phyloP scores from a whole-genome alignment of 2,113 vertebrate genomes.

The Zosterops lateralis region DNA sequence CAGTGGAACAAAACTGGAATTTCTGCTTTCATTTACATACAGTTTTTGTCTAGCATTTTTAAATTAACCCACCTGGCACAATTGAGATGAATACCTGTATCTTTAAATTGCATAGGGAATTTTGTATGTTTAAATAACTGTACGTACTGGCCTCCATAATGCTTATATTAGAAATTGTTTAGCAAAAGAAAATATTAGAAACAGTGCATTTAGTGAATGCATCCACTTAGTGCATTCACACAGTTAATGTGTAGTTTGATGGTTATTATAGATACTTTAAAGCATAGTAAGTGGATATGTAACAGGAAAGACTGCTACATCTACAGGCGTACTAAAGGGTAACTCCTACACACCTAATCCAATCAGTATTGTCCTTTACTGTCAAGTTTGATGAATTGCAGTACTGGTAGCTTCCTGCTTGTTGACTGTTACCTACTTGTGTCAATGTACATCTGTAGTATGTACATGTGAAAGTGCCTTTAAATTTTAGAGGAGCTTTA shows the following conservation, averaged over 20 bases:
- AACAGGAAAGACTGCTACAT: conserved; percentile 71
- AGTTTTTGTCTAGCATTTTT: conserved; percentile 62
- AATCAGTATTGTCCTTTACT: conserved; percentile 78
- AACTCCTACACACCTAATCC: conserved; percentile 69
- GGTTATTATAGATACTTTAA: conserved; percentile 77
- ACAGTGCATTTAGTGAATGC: conserved; percentile 77
- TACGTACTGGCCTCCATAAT: conserved; percentile 78
- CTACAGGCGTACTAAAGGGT: conserved; percentile 66
- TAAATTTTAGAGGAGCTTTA: conserved; percentile 90
- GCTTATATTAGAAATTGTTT: conserved; percentile 81
- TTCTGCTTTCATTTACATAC: conserved; percentile 54
- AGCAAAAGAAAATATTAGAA: conserved; percentile 78
- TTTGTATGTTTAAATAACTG: conserved; percentile 79
- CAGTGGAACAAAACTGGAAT: conserved; percentile 67
- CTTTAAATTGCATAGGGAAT: conserved; percentile 75
- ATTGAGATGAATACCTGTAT: conserved; percentile 71
- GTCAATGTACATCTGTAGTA: conserved; percentile 89
- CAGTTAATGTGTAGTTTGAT: conserved; percentile 79
- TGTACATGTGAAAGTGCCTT: conserved; percentile 99
- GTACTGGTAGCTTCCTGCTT: conserved; percentile 81
- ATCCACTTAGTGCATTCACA: conserved; percentile 70
- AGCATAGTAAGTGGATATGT: conserved; percentile 77
- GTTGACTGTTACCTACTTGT: conserved; percentile 84
- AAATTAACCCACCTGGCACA: conserved; percentile 62
- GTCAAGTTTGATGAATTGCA: conserved; percentile 73